These are phyloP conservation scores for Scaptomyza flava DNA, from an alignment of 2,888 invertebrate species.

Conservation along the genomic window DNA sequence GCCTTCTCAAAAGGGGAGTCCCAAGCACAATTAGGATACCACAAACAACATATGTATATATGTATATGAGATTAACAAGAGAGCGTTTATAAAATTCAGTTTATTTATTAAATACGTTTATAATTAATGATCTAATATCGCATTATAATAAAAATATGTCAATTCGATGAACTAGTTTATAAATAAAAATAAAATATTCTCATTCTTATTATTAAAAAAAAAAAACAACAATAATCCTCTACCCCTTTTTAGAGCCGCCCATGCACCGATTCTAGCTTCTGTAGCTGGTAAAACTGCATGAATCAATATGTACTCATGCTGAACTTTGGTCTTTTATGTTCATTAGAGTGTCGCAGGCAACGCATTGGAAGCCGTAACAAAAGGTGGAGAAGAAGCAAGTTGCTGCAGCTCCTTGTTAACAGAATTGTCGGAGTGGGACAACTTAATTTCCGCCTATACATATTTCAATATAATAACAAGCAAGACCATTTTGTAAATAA, in stretches of 20 bases:
- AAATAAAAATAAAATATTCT: too few relatives aligned
- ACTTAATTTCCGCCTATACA: conserved; percentile 74
- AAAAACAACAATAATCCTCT: too few relatives aligned
- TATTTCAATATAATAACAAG: conserved; percentile 68
- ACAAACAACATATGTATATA: too few relatives aligned
- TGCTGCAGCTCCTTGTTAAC: not conserved
- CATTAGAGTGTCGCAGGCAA: conserved; percentile 72
- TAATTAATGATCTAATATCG: too few relatives aligned
- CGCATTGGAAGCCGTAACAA: conserved; percentile 22
- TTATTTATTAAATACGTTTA: too few relatives aligned
- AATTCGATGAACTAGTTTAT: too few relatives aligned
- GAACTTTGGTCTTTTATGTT: conserved; percentile 68
- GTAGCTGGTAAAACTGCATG: conserved; percentile 4
- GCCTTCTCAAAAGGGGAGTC: not conserved
- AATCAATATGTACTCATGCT: conserved; percentile 36
- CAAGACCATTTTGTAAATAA: not conserved
- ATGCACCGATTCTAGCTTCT: not conserved
- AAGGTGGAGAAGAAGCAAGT: not conserved
- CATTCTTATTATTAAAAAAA: too few relatives aligned
- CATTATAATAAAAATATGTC: too few relatives aligned
- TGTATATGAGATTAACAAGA: too few relatives aligned
- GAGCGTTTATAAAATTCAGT: not conserved
- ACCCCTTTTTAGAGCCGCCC: not conserved
- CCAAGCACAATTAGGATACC: not conserved
- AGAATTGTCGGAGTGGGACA: conserved; percentile 60